Percentiles rank a stretch among this genome's conserved stretches.
phyloP scores from a whole-genome alignment of 2,888 invertebrate species.

The Hyles lineata region DNA sequence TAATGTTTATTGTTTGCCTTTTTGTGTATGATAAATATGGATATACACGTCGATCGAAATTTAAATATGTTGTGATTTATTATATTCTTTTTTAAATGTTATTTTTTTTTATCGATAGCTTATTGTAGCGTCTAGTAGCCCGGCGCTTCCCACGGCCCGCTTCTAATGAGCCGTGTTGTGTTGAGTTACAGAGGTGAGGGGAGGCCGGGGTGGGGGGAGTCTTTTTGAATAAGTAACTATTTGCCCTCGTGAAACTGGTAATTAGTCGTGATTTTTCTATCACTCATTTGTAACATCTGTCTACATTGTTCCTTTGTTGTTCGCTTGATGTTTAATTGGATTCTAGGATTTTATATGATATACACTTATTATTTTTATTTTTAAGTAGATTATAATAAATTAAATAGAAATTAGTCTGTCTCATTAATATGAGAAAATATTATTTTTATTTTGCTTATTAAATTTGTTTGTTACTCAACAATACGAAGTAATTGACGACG shows the following conservation, averaged over 20 bases:
- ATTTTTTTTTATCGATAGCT: slow-evolving; percentile 6
- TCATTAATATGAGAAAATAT: too few species aligned
- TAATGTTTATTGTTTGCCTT: neutral
- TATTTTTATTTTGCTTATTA: too few species aligned
- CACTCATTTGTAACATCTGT: slow-evolving; percentile 38
- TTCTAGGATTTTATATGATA: neutral
- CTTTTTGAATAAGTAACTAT: slow-evolving; percentile 66
- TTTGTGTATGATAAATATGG: neutral
- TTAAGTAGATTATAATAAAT: too few species aligned
- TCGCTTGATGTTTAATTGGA: neutral
- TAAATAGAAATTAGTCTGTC: too few species aligned
- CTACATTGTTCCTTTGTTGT: slow-evolving; percentile 3
- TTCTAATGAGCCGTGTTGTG: slow-evolving; percentile 82
- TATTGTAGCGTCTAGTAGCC: slow-evolving; percentile 57
- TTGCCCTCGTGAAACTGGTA: slow-evolving; percentile 57
- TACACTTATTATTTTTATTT: neutral
- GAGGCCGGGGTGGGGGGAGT: slow-evolving; percentile 48
- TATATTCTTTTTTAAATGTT: neutral
- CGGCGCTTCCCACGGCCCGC: slow-evolving; percentile 76
- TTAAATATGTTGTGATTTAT: neutral
- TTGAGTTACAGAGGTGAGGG: slow-evolving; percentile 64
- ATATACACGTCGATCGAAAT: neutral
- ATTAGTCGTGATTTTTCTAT: slow-evolving; percentile 57
- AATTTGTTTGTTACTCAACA: too few species aligned
- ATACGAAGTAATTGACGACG: too few species aligned